Base-by-base conservation (phyloP, 1,140 invertebrate species). In the Batillaria attramentaria region DNA sequence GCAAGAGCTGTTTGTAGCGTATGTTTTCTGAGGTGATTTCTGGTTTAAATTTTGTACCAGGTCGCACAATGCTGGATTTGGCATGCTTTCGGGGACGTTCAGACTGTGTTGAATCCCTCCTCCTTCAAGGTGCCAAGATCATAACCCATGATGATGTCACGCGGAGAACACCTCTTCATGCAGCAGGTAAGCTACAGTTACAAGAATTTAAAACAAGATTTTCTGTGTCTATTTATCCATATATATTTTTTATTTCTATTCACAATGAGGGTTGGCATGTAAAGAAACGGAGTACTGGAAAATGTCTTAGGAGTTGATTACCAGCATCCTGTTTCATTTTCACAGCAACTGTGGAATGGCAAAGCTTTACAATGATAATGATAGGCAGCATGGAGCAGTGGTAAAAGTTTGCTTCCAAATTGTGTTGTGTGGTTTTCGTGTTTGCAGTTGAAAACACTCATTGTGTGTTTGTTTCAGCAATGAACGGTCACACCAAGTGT, bases 111-210 rank as follows among this genome's bases (percentile, higher is more conserved):
- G 89, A 92, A 76, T 87, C 92, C 20, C 89, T 94, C 50, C 79
- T 95, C 10, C 87, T 92, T 65, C 91, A 93, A 81, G 93, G 94
- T 33, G 93, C 93, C n/a, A 92, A 93, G 82, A 90, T 94, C 20
- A 89, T 93, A n/a, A 91, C 92, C 37, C 91, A 92, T 79, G 93
- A 94, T 69, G 90, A 88, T 31, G 86, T 92, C 2, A 92, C 91
- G 18, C 54, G 87, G 57, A 79, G 89, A 37, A 91, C 89, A 28
- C 90, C 90, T 39, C 79, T 91, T 8, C 90, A 91, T 83, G 82
- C 88, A 35, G 90, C 90, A 81, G 90, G 90, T 91, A 81, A 66
- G 70, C 57, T 66, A 33, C 43, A 43, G 35, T 73, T n/a, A n/a
- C n/a, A n/a, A n/a, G n/a, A n/a, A n/a, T n/a, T n/a, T n/a, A 35